Conservation (phyloP, 2,797 vertebrate genomes). For the Intellagama lesueurii region DNA sequence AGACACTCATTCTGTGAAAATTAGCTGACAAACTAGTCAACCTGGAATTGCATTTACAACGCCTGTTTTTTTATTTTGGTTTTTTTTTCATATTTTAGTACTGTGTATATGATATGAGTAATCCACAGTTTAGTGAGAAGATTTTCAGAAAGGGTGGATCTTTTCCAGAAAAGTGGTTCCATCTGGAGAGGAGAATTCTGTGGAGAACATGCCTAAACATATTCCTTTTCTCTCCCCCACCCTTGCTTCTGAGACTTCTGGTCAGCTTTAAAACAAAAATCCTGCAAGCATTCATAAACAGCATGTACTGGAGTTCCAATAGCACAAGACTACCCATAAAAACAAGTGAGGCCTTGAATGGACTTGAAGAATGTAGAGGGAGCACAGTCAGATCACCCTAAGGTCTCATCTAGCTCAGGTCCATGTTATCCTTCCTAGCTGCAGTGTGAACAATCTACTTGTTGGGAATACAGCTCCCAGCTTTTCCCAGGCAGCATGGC, state of each 20-base stretch:
- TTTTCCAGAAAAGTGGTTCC: neutral
- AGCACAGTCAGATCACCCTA: neutral
- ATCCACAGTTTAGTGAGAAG: neutral
- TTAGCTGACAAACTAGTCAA: neutral
- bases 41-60: neutral
- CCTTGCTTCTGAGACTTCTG: neutral
- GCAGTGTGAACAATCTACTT: neutral
- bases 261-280: neutral
- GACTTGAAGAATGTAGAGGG: neutral
- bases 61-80: neutral
- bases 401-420: no score
- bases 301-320: neutral
- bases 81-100: neutral
- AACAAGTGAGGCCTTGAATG: neutral
- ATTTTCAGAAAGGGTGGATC: neutral
- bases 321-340: neutral
- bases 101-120: constrained; percentile 46
- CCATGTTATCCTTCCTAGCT: neutral
- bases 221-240: accelerated
- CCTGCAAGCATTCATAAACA: neutral
- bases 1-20: neutral
- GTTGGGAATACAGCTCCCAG: no score
- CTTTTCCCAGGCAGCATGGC: no score
- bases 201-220: neutral
- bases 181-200: neutral